Evolutionary conservation across 35 echinoderm and acorn worm genomes (phyloP), one percentile per base, ranked within the genome.

Genomic region (Anneissia japonica): DNA sequence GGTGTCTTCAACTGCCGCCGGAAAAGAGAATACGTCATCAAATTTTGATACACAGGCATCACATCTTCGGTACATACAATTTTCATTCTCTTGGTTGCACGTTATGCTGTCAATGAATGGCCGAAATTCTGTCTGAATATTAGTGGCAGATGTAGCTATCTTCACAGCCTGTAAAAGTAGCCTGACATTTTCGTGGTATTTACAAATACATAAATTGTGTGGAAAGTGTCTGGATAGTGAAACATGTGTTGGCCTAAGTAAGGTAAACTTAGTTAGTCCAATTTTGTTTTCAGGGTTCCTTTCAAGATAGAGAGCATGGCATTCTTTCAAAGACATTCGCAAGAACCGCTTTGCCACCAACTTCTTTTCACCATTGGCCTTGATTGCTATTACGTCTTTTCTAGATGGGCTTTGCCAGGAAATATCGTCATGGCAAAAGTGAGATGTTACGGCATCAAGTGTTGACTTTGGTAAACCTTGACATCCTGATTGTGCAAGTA

Each of bases 361-460:
- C 3, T 13, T 87, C 28, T 73, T 88, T 26, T 88, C 32, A 28
- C 40, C 85, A 41, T 79, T 75, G n/a, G 75, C 39, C 43, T 34
- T 87, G 0, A 55, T 38, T 21, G 7, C 30, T 21, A 87, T 45
- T 16, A 38, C 14, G 40, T 87, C 77, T 36, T 88, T 81, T 28
- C 86, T 4, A n/a, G 35, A 81, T 37, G 86, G 86, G 26, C 32
- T 36, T 37, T 80, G 28, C 77, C 86, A 88, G 35, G 72, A 88
- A 34, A 88, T 46, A 34, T 88, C 39, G 39, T 81, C 77, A 3
- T 34, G 4, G 40, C 85, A 87, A 30, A 79, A 87, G 33, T 38
- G 78, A 9, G 31, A 35, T 46, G 1, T 2, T 30, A 88, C 46
- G 32, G 30, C 31, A 21, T 88, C 76, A 4, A 30, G 6, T 28